Evolutionary conservation across 92 coral and sea anemone genomes (phyloP), one percentile per base, ranked within the genome.

Genomic region (Parazoanthus swiftii): DNA sequence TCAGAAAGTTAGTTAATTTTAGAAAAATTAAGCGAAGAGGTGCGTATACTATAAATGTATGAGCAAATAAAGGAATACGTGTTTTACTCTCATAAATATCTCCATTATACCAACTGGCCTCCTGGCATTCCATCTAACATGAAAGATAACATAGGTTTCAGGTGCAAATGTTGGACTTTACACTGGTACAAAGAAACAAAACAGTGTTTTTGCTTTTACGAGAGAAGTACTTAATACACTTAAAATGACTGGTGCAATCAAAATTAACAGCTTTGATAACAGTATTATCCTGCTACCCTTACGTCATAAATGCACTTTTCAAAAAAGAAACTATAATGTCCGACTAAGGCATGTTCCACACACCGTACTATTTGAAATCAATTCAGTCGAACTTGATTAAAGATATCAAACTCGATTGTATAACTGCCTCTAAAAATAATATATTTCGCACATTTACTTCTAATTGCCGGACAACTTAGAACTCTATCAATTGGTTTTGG

Each of bases 31-130:
- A 63, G 70, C 26, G 70, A 63, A 63, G 70, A 63, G 6, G 70
- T 20, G 70, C 8, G n/a, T 63, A 20, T 21, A 23, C 5, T 63
- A 18, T 63, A 23, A 63, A 23, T 4, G 70, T 63, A 63, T 21
- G 26, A 63, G 14, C 26, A 63, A 63, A 63, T 63, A 63, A 63
- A 54, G 16, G 70, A 63, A 63, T 63, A 18, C 70, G 48, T 29
- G 75, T 25, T 48, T 54, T 46, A 68, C 21, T 51, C 43, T 83
- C 42, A 70, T 83, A 83, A 83, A 83, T 70, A 70, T 43, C 33
- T 29, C 66, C 35, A 48, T 4, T 70, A 25, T 68, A 65, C 78
- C 37, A 46, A 1, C 77, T 1, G 68, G 3, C 79, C 71, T 11
- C 14, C 14, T 18, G 59, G 26, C 78, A 35, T 35, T n/a, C 29